Conservation (phyloP, 2,888 invertebrate species). For the Caenorhabditis doughertyi region DNA sequence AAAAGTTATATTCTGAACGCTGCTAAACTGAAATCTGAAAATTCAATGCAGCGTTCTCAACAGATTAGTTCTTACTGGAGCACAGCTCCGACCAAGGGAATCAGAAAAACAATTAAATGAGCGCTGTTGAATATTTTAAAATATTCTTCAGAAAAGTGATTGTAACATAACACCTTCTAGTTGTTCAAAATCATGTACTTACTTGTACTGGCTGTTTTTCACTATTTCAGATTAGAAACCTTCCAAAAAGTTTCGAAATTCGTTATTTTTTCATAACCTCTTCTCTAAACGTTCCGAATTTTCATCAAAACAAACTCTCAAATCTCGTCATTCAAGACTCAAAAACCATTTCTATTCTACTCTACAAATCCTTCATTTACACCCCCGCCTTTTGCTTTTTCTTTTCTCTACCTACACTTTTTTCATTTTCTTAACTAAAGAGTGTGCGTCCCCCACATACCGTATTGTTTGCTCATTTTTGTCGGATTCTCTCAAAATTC, state of each 20-base stretch:
- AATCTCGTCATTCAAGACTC: constrained; percentile 10
- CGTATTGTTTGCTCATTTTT: constrained; percentile 29
- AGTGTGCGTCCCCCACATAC: constrained; percentile 28
- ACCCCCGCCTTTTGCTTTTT: constrained; percentile 50
- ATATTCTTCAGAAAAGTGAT: no score
- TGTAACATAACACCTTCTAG: no score
- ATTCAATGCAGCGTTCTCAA: no score
- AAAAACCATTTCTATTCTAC: constrained; percentile 36
- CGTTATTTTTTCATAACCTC: not conserved
- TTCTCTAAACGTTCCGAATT: not conserved
- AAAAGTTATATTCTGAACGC: no score
- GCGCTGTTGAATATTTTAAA: no score
- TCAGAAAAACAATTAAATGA: no score
- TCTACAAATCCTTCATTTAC: constrained; percentile 37
- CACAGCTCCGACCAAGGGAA: no score
- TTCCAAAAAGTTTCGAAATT: constrained; percentile 3
- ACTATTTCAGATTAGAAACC: no score
- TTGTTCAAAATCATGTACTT: no score
- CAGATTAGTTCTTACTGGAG: no score
- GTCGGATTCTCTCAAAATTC: constrained; percentile 28
- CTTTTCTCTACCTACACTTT: constrained; percentile 10
- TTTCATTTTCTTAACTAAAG: constrained; percentile 26
- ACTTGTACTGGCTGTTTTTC: no score
- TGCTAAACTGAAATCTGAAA: no score
- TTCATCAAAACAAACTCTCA: constrained; percentile 36